Base-by-base conservation (phyloP, 2,888 invertebrate species). In the Pachymerium ferrugineum region DNA sequence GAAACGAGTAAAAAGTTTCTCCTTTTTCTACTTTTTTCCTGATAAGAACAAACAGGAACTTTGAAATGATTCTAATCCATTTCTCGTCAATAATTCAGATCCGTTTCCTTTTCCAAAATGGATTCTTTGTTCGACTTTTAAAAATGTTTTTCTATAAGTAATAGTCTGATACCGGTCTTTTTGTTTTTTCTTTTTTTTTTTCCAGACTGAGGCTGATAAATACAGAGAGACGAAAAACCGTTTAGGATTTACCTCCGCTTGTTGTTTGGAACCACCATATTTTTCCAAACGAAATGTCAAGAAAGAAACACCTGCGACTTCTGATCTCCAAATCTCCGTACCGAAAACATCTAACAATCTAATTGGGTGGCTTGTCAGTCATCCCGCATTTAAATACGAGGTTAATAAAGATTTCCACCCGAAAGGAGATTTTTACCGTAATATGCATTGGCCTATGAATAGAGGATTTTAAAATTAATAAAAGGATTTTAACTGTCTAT, bases 11-110 rank as follows among this genome's bases (percentile, higher is more conserved):
- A 54, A 19, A 47, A 54, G 10, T 16, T 16, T 54, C 8, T 12
- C 19, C 16, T 19, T n/a, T n/a, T n/a, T n/a, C n/a, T n/a, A n/a
- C n/a, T n/a, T n/a, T n/a, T n/a, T n/a, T n/a, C 3, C 47, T 19
- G 47, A 47, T 47, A 47, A 47, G 22, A 38, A 22, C 22, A 25
- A 10, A 54, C 54, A 54, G 54, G 54, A 54, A 54, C 54, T 54
- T n/a, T 25, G 54, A 25, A 54, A 54, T 25, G 54, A 25, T 54
- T 54, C 54, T 54, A 54, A 54, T 54, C 54, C 54, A 54, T 54
- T 54, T 54, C 54, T 54, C 54, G 54, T 54, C 54, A 54, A 54
- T 54, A 54, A 54, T 54, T 54, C 54, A 54, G 54, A 54, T 54
- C 54, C 54, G 54, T 22, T 54, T 54, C 54, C 54, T 54, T 54